Percentiles rank a stretch among this genome's conserved stretches.
Conservation (phyloP, 2,888 invertebrate species). For the Eubasilissa splendida region DNA sequence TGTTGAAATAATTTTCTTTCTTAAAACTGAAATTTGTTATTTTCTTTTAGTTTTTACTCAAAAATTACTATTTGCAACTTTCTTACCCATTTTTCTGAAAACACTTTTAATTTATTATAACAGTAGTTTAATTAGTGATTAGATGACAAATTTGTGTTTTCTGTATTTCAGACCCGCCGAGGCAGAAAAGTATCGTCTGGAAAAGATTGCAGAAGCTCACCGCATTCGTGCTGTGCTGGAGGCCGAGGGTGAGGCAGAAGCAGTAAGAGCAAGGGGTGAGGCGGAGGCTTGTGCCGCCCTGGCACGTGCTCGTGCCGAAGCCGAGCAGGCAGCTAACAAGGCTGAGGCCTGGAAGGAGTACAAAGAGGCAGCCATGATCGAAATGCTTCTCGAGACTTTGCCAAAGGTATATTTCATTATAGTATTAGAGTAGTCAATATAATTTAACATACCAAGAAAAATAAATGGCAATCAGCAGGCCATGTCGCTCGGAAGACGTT, state of each 20-base stretch:
- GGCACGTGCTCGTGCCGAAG: conserved; percentile 95
- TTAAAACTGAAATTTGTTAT: too few species aligned
- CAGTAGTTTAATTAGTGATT: too few species aligned
- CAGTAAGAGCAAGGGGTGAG: conserved; percentile 86
- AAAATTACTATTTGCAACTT: too few species aligned
- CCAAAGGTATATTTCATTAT: conserved; percentile 82
- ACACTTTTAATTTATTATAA: too few species aligned
- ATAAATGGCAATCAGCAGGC: too few species aligned
- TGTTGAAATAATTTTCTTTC: too few species aligned
- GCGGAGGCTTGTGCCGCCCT: conserved; percentile 95
- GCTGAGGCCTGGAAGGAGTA: conserved; percentile 98
- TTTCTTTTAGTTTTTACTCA: too few species aligned
- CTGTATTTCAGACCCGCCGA: conserved; percentile 84
- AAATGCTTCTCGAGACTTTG: conserved; percentile 95
- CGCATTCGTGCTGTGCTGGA: conserved; percentile 90
- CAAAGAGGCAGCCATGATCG: conserved; percentile 95
- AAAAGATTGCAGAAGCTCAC: conserved; percentile 96
- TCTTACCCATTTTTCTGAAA: too few species aligned
- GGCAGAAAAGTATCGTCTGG: conserved; percentile 92
- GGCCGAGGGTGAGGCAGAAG: conserved; percentile 96
- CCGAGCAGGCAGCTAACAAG: conserved; percentile 97
- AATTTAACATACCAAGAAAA: too few species aligned
- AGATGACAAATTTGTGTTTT: too few species aligned
- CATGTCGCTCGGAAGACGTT: too few species aligned
- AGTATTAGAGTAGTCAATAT: too few species aligned